A percentile compares a stretch with the other conserved stretches of the same genome.
These are phyloP conservation scores for Pelecanus crispus DNA, from an alignment of 2,113 vertebrate genomes.

Conservation along the genomic window DNA sequence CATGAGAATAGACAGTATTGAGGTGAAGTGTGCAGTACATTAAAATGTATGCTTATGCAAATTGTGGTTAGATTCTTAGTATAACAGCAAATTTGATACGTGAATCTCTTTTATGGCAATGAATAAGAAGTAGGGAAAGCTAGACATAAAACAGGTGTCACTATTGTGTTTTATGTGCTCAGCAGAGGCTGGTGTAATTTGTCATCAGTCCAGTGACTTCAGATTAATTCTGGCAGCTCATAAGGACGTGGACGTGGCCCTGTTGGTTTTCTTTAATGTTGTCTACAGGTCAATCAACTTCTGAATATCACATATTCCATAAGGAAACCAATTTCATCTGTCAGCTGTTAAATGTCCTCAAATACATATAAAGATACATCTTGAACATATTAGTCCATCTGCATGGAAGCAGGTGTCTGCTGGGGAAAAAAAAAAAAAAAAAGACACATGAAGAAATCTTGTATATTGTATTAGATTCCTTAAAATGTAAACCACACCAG, in stretches of 20 bases:
- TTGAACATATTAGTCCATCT: background rate
- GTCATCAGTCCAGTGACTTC: background rate
- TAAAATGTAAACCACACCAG: background rate
- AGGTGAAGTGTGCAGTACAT: background rate
- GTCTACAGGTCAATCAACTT: background rate
- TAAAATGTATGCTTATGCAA: background rate
- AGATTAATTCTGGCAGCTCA: background rate
- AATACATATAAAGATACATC: background rate
- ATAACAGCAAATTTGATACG: background rate
- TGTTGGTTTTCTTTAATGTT: background rate
- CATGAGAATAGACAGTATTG: background rate
- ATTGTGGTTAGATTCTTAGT: background rate
- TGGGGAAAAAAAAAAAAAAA: background rate
- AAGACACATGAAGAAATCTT: background rate
- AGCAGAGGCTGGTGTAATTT: background rate
- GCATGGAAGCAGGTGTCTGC: background rate
- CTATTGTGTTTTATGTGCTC: background rate
- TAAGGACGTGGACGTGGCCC: background rate
- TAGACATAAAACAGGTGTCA: background rate
- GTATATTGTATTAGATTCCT: background rate
- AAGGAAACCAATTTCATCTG: background rate
- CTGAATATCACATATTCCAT: background rate
- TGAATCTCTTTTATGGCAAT: background rate
- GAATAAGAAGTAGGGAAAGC: background rate
- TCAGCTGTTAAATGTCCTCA: background rate